phyloP scores from a whole-genome alignment of 2,113 vertebrate genomes.

The Phalacrocorax carbo region DNA sequence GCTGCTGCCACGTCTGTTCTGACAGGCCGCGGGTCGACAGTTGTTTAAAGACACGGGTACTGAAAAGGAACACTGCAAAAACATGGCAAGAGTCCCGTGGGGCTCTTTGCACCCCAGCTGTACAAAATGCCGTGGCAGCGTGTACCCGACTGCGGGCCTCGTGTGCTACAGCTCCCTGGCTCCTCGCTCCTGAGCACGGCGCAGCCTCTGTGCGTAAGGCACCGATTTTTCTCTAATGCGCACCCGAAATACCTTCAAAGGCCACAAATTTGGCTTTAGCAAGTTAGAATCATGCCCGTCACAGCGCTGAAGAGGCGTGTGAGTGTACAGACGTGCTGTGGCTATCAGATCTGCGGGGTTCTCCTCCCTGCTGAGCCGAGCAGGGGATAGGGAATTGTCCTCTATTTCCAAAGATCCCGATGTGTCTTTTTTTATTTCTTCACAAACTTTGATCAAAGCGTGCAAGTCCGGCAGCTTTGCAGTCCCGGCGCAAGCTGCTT shows the following conservation, averaged over 20 bases:
- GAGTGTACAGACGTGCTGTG: neutral
- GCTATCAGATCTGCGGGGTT: neutral
- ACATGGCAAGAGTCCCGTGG: fast-evolving
- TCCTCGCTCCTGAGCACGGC: neutral
- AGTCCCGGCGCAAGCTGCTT: neutral
- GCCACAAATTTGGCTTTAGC: neutral
- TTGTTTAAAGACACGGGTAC: fast-evolving
- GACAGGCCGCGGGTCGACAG: fast-evolving
- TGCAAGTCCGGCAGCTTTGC: neutral
- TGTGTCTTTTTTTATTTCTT: neutral
- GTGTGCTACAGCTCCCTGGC: fast-evolving
- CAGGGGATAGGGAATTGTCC: neutral
- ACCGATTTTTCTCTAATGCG: fast-evolving
- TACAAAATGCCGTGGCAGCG: fast-evolving
- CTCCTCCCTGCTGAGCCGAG: neutral
- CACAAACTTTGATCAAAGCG: neutral
- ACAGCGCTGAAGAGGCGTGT: neutral
- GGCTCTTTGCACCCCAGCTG: neutral
- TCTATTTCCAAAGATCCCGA: neutral
- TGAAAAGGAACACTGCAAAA: neutral
- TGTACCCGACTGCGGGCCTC: neutral
- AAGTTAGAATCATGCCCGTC: neutral
- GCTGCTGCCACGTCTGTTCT: neutral
- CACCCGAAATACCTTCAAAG: neutral
- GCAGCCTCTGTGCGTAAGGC: neutral